Conservation (phyloP, 2,113 vertebrate genomes). For the Galemys pyrenaicus region DNA sequence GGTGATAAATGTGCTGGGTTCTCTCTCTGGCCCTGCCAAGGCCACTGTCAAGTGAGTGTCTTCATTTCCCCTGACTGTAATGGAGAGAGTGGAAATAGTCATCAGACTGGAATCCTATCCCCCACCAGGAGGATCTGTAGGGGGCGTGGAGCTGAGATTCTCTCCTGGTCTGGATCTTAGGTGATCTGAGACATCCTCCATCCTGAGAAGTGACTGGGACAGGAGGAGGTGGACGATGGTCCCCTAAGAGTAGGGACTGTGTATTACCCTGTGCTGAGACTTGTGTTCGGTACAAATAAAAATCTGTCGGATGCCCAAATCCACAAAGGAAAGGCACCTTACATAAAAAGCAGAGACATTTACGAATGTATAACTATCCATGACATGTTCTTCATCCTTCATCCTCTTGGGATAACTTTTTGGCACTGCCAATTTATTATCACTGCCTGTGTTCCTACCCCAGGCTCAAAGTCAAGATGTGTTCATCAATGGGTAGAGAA, state of each 20-base stretch:
- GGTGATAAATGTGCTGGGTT: slow-evolving; percentile 58
- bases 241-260: background rate
- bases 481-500: background rate
- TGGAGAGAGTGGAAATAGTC: background rate
- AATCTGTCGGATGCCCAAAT: background rate
- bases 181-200: background rate
- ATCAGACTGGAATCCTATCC: background rate
- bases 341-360: background rate
- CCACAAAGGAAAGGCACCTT: background rate
- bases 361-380: background rate
- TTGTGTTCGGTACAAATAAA: background rate
- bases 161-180: background rate
- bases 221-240: background rate
- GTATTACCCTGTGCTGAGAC: background rate
- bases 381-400: background rate
- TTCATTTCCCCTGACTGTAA: slow-evolving; percentile 5
- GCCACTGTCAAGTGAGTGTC: slow-evolving; percentile 32
- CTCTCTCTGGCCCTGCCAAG: slow-evolving; percentile 29
- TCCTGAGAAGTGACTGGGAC: background rate
- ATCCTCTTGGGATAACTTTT: background rate
- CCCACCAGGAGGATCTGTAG: background rate
- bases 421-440: background rate
- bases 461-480: background rate
- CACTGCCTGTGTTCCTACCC: background rate
- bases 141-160: background rate